These are phyloP conservation scores for Anas platyrhynchos DNA, from an alignment of 2,113 vertebrate genomes.

Conservation along the genomic window DNA sequence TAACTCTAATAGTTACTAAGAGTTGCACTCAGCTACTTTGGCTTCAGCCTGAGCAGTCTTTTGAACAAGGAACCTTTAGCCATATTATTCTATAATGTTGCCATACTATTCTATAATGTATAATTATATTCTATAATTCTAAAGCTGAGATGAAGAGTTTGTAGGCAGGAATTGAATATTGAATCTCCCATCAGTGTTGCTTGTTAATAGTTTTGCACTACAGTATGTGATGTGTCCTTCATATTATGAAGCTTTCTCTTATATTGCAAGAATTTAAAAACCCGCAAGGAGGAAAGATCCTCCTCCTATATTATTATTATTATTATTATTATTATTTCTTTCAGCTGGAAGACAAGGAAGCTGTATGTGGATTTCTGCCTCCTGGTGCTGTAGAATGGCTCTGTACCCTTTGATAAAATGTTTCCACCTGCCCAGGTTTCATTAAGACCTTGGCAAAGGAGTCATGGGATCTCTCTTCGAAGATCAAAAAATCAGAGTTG, in stretches of 20 bases:
- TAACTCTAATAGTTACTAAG: neutral
- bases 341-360: neutral
- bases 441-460: neutral
- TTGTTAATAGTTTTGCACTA: neutral
- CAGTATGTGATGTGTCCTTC: neutral
- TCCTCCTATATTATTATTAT: too few relatives aligned
- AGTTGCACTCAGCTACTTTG: neutral
- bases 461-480: neutral
- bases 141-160: neutral
- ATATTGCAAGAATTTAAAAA: neutral
- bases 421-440: neutral
- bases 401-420: neutral
- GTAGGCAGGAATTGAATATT: neutral
- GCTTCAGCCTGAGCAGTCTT: neutral
- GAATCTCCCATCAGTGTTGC: neutral
- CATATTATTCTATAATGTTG: accelerated
- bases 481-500: neutral
- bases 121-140: too few relatives aligned
- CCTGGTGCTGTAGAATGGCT: neutral
- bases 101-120: accelerated
- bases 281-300: neutral
- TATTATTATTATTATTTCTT: too few relatives aligned
- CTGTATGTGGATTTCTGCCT: neutral
- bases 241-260: neutral
- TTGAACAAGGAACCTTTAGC: neutral